phyloP scores from a whole-genome alignment of 2,888 invertebrate species.

The Argyresthia goedartella region DNA sequence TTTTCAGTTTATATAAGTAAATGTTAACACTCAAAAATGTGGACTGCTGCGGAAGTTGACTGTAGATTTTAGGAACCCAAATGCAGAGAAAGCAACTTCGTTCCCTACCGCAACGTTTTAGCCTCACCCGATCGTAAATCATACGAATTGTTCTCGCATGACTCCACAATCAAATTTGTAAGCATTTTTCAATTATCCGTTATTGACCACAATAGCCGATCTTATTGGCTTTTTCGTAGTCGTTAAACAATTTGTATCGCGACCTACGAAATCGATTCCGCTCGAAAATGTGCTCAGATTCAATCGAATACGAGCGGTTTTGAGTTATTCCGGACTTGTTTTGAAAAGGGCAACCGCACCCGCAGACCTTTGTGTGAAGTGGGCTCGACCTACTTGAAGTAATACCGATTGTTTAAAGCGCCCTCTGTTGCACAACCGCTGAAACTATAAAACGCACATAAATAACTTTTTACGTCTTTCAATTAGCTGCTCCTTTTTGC shows the following conservation, averaged over 20 bases:
- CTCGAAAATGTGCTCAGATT: constrained; percentile 17
- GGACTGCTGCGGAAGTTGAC: too few relatives aligned
- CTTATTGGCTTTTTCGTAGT: constrained; percentile 53
- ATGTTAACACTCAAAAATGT: too few relatives aligned
- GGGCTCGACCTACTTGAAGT: constrained; percentile 42
- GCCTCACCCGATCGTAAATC: constrained; percentile 49
- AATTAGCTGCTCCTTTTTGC: constrained; percentile 13
- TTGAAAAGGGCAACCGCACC: constrained; percentile 23
- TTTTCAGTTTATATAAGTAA: too few relatives aligned
- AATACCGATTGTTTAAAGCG: constrained; percentile 36
- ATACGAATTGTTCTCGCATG: constrained; percentile 45
- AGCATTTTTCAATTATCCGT: constrained; percentile 65
- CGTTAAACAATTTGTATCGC: constrained; percentile 47
- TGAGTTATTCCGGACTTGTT: constrained; percentile 15
- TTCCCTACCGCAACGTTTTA: constrained; percentile 19
- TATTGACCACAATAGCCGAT: constrained; percentile 61
- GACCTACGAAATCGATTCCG: constrained; percentile 19
- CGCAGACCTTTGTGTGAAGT: constrained; percentile 30
- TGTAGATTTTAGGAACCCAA: too few relatives aligned
- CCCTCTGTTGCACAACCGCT: constrained; percentile 36
- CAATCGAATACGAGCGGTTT: constrained; percentile 5
- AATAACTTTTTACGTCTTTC: constrained; percentile 18
- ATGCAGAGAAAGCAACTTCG: neutral
- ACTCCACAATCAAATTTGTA: constrained; percentile 60
- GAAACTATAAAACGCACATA: constrained; percentile 38